Conservation (phyloP, 2,797 vertebrate species). For the Coccyzus lansbergi region DNA sequence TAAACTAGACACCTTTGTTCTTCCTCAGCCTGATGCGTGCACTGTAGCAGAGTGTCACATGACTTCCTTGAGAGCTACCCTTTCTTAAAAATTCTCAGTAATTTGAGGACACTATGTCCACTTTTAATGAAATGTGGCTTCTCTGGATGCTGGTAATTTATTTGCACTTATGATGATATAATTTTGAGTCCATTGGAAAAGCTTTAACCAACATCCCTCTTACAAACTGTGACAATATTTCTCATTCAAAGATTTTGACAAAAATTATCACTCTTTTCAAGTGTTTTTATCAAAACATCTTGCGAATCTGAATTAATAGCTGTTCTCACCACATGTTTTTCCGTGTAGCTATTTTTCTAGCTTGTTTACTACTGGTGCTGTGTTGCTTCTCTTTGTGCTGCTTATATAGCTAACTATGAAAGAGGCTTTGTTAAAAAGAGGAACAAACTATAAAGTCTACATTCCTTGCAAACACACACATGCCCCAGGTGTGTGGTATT, state of each 20-base stretch:
- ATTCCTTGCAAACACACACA: background rate
- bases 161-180: background rate
- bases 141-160: background rate
- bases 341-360: background rate
- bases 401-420: background rate
- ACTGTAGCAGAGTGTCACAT: background rate
- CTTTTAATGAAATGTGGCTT: background rate
- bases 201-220: background rate
- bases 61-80: background rate
- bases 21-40: background rate
- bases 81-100: background rate
- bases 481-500: background rate
- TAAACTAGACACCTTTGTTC: background rate
- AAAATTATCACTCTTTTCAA: background rate
- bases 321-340: background rate
- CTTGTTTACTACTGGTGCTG: background rate
- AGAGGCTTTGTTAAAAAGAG: background rate
- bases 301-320: background rate
- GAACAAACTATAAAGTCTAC: background rate
- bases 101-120: background rate
- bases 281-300: background rate
- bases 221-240: background rate
- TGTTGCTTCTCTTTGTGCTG: background rate
- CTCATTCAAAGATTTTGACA: background rate
- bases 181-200: background rate